A percentile compares a stretch with the other conserved stretches of the same genome.
These are phyloP conservation scores for Poeciliopsis presidionis DNA, from an alignment of 2,797 vertebrate species.

Conservation along the genomic window DNA sequence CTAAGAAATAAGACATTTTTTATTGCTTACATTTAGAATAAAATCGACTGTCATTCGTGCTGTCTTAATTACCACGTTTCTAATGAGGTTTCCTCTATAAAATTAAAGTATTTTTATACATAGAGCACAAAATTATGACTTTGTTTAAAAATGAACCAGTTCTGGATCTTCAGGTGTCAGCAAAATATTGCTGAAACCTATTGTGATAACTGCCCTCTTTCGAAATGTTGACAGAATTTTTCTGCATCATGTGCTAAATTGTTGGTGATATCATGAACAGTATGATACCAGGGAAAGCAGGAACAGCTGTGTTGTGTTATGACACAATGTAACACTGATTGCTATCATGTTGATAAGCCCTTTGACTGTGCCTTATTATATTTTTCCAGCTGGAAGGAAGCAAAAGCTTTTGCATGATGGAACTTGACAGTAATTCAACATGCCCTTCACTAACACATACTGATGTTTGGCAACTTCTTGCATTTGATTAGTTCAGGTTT, in stretches of 20 bases:
- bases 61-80: not conserved
- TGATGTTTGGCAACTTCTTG: slow-evolving; percentile 21
- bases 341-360: slow-evolving; percentile 30
- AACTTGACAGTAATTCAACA: slow-evolving; percentile 59
- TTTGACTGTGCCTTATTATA: slow-evolving; percentile 31
- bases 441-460: not conserved
- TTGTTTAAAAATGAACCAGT: not conserved
- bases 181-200: not conserved
- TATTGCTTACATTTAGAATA: not conserved
- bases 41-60: not conserved
- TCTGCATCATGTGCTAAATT: slow-evolving; percentile 7
- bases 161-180: not conserved
- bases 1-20: not conserved
- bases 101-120: not conserved
- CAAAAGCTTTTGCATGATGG: slow-evolving; percentile 39
- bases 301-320: slow-evolving; percentile 54
- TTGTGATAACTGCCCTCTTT: not conserved
- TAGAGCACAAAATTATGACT: not conserved
- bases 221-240: not conserved
- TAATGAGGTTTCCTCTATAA: not conserved
- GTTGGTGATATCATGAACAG: slow-evolving; percentile 22
- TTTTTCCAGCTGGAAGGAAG: slow-evolving; percentile 39
- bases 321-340: slow-evolving; percentile 32
- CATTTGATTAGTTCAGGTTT: not conserved
- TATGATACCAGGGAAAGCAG: slow-evolving; percentile 20